Percentiles rank a stretch among this genome's conserved stretches.
Conservation (phyloP, 2,888 invertebrate genomes). For the Exephanes ischioxanthus region DNA sequence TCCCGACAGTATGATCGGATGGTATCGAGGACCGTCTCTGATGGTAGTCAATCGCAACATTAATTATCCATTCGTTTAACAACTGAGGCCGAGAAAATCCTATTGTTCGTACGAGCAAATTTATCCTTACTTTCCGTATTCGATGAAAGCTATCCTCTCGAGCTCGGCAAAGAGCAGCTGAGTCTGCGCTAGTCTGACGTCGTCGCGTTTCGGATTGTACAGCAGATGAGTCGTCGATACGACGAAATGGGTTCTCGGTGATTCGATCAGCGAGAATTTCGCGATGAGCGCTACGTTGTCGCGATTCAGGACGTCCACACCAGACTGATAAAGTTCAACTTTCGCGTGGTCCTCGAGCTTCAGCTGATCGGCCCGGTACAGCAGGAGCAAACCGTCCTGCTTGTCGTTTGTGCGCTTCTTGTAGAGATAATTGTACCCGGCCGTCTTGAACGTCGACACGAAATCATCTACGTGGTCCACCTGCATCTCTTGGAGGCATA, state of each 20-base stretch:
- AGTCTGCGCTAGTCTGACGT: constrained; percentile 95
- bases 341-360: constrained; percentile 88
- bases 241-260: constrained; percentile 87
- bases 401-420: constrained; percentile 93
- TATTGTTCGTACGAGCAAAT: constrained; percentile 23
- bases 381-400: constrained; percentile 96
- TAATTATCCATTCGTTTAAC: constrained; percentile 72
- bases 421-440: constrained; percentile 91
- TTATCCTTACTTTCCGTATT: constrained; percentile 78
- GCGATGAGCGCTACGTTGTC: constrained; percentile 95
- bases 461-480: constrained; percentile 89
- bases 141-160: constrained; percentile 90
- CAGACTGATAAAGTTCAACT: constrained; percentile 90
- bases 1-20: constrained; percentile 95
- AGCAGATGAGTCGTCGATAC: constrained; percentile 97
- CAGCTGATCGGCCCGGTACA: constrained; percentile 90
- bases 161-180: constrained; percentile 94
- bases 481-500: constrained; percentile 97
- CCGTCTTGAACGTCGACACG: constrained; percentile 86
- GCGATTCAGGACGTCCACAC: constrained; percentile 90
- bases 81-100: not conserved
- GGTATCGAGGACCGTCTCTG: constrained; percentile 85
- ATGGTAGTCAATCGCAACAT: constrained; percentile 69
- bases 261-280: constrained; percentile 88
- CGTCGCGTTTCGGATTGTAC: constrained; percentile 95